Conservation (phyloP, 2,797 vertebrate species). For the Sardinella longiceps region DNA sequence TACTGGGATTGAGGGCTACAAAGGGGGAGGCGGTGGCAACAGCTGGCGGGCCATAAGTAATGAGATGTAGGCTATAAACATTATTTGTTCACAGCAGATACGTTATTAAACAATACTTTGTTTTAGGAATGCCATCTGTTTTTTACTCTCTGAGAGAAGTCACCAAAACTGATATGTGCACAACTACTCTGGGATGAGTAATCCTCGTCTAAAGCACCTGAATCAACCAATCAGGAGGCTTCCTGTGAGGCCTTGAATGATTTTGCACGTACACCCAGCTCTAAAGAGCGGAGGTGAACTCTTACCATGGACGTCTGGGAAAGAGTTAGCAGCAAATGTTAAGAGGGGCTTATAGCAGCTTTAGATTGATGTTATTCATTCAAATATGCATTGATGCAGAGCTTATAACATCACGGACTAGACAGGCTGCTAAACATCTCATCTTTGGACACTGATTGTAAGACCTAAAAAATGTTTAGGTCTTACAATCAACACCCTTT, state of each 20-base stretch:
- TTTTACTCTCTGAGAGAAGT: not conserved
- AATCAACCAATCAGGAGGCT: not conserved
- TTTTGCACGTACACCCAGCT: not conserved
- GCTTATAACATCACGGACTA: not conserved
- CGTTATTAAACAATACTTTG: not conserved
- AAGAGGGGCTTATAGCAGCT: not conserved
- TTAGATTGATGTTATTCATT: not conserved
- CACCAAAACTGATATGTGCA: not conserved
- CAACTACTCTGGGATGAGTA: not conserved
- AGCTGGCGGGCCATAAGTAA: not conserved
- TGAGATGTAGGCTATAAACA: not conserved
- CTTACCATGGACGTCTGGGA: not conserved
- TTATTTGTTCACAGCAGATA: not conserved
- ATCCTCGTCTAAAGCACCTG: not conserved
- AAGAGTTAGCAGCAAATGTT: not conserved
- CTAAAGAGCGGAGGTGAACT: not conserved
- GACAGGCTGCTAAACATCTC: not conserved
- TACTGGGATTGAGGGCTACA: not conserved
- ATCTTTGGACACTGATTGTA: not conserved
- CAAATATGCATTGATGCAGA: not conserved
- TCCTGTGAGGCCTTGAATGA: not conserved
- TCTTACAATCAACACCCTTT: no score
- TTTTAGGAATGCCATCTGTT: slow-evolving; percentile 11
- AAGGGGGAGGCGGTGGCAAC: not conserved
- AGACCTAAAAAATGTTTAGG: no score